A percentile compares a stretch with the other conserved stretches of the same genome.
Evolutionary conservation across 2,888 invertebrate genomes (phyloP).

Genomic region (Pollenia angustigena): DNA sequence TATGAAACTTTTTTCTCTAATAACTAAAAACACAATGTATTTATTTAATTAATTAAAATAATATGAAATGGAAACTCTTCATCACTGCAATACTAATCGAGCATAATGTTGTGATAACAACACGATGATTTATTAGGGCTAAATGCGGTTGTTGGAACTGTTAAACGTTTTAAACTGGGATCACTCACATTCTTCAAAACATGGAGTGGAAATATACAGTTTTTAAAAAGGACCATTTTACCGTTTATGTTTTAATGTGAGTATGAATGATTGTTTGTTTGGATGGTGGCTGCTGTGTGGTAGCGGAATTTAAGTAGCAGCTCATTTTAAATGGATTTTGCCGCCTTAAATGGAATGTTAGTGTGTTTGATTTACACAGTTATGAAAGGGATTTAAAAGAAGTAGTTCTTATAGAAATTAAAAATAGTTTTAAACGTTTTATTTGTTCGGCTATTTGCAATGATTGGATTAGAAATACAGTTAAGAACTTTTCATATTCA

Average conservation of each 20-base stretch:
- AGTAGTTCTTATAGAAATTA: background rate
- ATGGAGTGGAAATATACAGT: conserved; percentile 30
- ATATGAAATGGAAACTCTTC: conserved; percentile 54
- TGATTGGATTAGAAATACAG: too few relatives aligned
- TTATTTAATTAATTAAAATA: conserved; percentile 71
- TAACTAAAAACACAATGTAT: conserved; percentile 29
- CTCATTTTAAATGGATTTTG: conserved; percentile 65
- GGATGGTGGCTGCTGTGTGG: conserved; percentile 25
- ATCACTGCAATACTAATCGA: conserved; percentile 64
- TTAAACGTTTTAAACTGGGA: conserved; percentile 30
- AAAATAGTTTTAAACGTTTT: background rate
- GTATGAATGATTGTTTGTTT: background rate
- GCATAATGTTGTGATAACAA: conserved; percentile 72
- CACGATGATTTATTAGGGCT: conserved; percentile 67
- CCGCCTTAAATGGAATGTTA: conserved; percentile 67
- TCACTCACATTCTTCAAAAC: background rate
- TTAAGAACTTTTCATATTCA: too few relatives aligned
- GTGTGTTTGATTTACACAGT: conserved; percentile 19
- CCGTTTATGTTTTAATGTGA: conserved; percentile 51
- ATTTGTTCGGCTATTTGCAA: too few relatives aligned
- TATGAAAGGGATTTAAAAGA: conserved; percentile 5
- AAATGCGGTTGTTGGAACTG: conserved; percentile 25
- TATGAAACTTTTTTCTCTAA: background rate
- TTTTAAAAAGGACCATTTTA: conserved; percentile 34
- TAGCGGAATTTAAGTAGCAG: conserved; percentile 55